phyloP scores from a whole-genome alignment of 2,888 invertebrate genomes.

The Epistrophe grossulariae region DNA sequence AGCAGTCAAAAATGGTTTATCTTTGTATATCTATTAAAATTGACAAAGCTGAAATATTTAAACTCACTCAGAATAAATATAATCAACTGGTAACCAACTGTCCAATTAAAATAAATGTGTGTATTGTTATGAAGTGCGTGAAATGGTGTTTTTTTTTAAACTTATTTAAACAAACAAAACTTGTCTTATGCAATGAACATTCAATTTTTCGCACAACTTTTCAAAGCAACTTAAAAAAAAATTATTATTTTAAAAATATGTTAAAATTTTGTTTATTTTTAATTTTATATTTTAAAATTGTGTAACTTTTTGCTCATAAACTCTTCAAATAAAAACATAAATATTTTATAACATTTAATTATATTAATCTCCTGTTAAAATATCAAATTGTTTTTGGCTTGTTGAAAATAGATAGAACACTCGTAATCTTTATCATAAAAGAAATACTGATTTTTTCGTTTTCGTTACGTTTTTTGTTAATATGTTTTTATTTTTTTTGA shows the following conservation, averaged over 20 bases:
- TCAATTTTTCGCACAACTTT: no score
- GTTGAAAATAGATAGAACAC: constrained; percentile 51
- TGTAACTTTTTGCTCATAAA: constrained; percentile 14
- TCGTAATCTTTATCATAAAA: not conserved
- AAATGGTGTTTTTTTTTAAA: no score
- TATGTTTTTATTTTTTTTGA: not conserved
- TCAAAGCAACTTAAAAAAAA: not conserved
- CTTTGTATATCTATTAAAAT: no score
- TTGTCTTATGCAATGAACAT: no score
- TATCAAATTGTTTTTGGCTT: constrained; percentile 66
- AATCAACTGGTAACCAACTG: no score
- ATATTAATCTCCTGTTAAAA: constrained; percentile 48
- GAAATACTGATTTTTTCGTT: not conserved
- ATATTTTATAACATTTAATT: not conserved
- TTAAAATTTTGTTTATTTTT: not conserved
- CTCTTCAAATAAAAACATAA: not conserved
- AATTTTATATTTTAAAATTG: not conserved
- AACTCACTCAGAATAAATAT: no score
- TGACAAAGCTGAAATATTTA: no score
- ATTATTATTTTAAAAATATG: not conserved
- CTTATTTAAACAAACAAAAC: no score
- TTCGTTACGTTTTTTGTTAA: not conserved
- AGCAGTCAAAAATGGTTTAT: no score
- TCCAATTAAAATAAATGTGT: no score
- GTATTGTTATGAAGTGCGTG: no score